These are phyloP conservation scores for Zoanthus solanderi DNA, from an alignment of 92 coral and sea anemone genomes.

Conservation along the genomic window DNA sequence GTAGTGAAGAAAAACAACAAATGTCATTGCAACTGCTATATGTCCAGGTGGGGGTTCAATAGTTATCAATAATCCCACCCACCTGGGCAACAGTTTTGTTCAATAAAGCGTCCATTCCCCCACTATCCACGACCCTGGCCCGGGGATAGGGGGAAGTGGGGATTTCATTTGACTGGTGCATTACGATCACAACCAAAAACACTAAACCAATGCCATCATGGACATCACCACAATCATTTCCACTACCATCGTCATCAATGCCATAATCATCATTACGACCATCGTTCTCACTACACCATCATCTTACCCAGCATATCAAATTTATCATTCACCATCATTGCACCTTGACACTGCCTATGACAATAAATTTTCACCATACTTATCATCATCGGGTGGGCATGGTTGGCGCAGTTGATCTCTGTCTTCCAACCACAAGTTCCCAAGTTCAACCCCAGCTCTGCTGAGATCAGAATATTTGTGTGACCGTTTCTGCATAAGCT, in stretches of 20 bases:
- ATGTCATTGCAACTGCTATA: no score
- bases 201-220: not conserved
- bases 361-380: not conserved
- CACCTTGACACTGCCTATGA: not conserved
- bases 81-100: no score
- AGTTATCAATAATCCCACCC: no score
- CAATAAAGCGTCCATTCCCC: no score
- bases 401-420: no score
- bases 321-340: not conserved
- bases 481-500: not conserved
- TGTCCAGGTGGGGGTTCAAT: no score
- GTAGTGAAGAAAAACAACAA: no score
- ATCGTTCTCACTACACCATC: not conserved
- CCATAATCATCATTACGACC: not conserved
- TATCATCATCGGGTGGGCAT: no score
- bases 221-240: not conserved
- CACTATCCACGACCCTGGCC: no score
- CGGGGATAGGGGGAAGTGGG: no score
- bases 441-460: not conserved
- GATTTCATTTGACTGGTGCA: not conserved
- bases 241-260: not conserved
- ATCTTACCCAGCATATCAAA: not conserved
- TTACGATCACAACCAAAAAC: not conserved
- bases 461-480: no score
- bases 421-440: no score